Evolutionary conservation across 2,888 invertebrate genomes (phyloP), one percentile per base, ranked within the genome.

Genomic region (Plagodis pulveraria): DNA sequence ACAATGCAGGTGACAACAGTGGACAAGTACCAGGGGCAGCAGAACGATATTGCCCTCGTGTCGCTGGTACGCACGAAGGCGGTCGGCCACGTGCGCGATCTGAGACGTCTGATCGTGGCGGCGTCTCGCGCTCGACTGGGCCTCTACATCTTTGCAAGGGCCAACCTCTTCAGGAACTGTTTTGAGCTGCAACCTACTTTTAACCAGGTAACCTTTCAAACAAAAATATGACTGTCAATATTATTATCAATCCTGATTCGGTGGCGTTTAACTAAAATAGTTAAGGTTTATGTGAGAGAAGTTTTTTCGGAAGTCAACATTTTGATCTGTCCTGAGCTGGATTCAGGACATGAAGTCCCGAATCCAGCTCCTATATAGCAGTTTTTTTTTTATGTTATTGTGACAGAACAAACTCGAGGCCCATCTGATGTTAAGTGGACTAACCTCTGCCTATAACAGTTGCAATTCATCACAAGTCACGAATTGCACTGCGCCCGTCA

Each of bases 21-120:
- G 12, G 99, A 99, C 91, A 99, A 99, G 83, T 99, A 99, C 86
- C 99, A 99, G 83, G 99, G 99, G 58, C 99, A 99, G 81, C 99
- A 99, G 89, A 99, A 99, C 87, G 99, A 99, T 89, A 98, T 98
- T 78, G 98, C 99, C 62, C 94, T 99, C 11, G 94, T 99, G 50
- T 99, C 99, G 0, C 90, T 99, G 48, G 99, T 99, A 32, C 95
- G 99, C 65, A 99, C 99, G 0, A 96, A 96, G 79, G 97, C 98
- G 0, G 99, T 99, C n/a, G 99, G 99, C 41, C 99, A 99, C 93
- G 94, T 99, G 65, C 94, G 99, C 38, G 99, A 99, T 91, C 97
- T 99, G 0, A 94, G 99, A 7, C 96, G 99, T 79, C 94, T 99
- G 65, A 97, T 99, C 45, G 99, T 99, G 5, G 99, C 99, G 5